phyloP scores from a whole-genome alignment of 30 jellyfish, hydroid and myxozoan species.

The Hydra vulgaris region DNA sequence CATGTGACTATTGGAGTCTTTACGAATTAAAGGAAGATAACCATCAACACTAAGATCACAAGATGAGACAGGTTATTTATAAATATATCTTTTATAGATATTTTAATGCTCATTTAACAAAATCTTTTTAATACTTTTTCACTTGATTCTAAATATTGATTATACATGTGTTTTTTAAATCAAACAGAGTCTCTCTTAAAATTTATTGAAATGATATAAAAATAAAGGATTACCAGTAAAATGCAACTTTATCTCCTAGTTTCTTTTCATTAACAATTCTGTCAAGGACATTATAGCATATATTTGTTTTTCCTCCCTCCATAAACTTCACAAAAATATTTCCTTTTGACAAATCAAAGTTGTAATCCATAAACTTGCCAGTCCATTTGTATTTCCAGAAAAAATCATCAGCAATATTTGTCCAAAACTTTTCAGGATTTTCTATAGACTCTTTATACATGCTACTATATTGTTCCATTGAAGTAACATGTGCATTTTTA shows the following conservation, averaged over 20 bases:
- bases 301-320: constrained; percentile 96
- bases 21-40: no score
- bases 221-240: constrained; percentile 55
- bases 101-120: no score
- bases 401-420: constrained; percentile 75
- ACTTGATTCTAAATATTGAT: no score
- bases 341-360: constrained; percentile 59
- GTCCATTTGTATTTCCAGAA: constrained; percentile 70
- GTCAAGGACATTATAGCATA: constrained; percentile 85
- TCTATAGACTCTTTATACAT: constrained; percentile 63
- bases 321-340: constrained; percentile 62
- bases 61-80: no score
- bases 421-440: constrained; percentile 83
- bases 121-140: no score
- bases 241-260: constrained; percentile 78
- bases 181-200: neutral
- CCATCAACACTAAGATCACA: no score
- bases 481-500: constrained; percentile 56
- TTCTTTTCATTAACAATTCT: constrained; percentile 48
- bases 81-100: no score
- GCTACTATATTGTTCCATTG: constrained; percentile 51
- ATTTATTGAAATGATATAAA: neutral
- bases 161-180: neutral
- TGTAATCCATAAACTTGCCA: constrained; percentile 71
- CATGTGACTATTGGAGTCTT: no score